These are phyloP conservation scores for Tolmerus cingulatus DNA, from an alignment of 2,888 invertebrate genomes.

Conservation along the genomic window DNA sequence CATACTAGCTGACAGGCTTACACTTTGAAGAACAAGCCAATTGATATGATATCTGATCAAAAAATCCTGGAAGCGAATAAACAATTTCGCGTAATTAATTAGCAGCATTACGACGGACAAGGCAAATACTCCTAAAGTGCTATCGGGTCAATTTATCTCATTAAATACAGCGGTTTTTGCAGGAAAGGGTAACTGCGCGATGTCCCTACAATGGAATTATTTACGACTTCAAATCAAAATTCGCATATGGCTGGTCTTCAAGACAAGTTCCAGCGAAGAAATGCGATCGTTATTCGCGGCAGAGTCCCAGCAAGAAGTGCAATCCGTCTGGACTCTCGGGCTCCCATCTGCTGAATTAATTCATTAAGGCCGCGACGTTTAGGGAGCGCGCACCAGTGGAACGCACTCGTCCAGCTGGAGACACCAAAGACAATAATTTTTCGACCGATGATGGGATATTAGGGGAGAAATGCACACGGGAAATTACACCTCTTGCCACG, in stretches of 20 bases:
- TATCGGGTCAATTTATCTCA: conserved; percentile 15
- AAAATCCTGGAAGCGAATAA: neutral
- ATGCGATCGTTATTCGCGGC: conserved; percentile 7
- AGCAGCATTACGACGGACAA: neutral
- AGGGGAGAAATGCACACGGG: neutral
- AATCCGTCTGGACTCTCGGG: neutral
- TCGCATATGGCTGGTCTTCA: conserved; percentile 43
- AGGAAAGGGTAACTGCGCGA: conserved; percentile 4
- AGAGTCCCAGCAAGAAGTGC: neutral
- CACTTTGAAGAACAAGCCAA: neutral
- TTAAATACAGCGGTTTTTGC: neutral
- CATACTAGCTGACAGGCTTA: neutral
- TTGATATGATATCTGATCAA: neutral
- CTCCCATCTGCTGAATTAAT: conserved; percentile 47
- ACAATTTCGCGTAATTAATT: neutral
- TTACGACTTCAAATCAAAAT: conserved; percentile 47
- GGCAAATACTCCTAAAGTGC: neutral
- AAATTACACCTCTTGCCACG: neutral
- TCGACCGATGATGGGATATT: neutral
- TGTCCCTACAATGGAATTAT: conserved; percentile 32
- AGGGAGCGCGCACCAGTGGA: neutral
- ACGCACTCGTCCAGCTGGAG: neutral
- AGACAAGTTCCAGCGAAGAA: neutral
- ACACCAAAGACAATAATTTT: neutral
- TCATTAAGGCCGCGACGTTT: conserved; percentile 31